Base-by-base conservation (phyloP, 2,797 vertebrate species). In the Lacerta bilineata region DNA sequence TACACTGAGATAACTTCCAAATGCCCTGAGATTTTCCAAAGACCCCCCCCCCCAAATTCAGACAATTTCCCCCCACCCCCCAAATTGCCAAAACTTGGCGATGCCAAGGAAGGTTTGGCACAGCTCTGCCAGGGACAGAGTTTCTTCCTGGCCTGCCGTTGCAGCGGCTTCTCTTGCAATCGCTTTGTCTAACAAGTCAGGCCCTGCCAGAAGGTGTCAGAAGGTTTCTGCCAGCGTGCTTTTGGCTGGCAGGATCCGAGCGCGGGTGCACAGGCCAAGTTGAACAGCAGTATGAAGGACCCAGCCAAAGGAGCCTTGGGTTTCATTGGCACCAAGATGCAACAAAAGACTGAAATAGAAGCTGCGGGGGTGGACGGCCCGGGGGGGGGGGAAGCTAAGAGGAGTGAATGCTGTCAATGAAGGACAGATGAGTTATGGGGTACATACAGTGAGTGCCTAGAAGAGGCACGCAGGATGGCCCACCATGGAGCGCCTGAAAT, bases 251-350 rank as follows among this genome's bases (percentile, higher is more conserved):
- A 78, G 66, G 15, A 64, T 41, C 79, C 5, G 1, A 46, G 43
- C 4, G 3, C 2, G 3, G 18, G 59, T 5, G 33, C 46, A 13
- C 1, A 0, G 66, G 81, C 87, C 81, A 84, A 59, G 74, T n/a
- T 25, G 61, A 27, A 33, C 33, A 46, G 27, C 74, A 43, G 29
- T 72, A 64, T 3, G 23, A 25, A 15, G 20, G 64, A 72, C 3
- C 0, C 0, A 76, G 59, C 64, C 74, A 50, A 23, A 1, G 39
- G 46, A 36, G 43, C 85, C 83, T 79, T 55, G 33, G 7, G 39
- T 83, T 72, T 74, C 83, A n/a, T 29, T 85, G 83, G 88, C 88
- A 80, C 78, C n/a, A n/a, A 68, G n/a, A 15, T 46, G 74, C 69
- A 83, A 79, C 75, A 61, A 80, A 55, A 84, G 20, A 20, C 25